Percentiles rank a stretch among this genome's conserved stretches.
phyloP scores from a whole-genome alignment of 2,888 invertebrate species.

The Leucophora obtusa region DNA sequence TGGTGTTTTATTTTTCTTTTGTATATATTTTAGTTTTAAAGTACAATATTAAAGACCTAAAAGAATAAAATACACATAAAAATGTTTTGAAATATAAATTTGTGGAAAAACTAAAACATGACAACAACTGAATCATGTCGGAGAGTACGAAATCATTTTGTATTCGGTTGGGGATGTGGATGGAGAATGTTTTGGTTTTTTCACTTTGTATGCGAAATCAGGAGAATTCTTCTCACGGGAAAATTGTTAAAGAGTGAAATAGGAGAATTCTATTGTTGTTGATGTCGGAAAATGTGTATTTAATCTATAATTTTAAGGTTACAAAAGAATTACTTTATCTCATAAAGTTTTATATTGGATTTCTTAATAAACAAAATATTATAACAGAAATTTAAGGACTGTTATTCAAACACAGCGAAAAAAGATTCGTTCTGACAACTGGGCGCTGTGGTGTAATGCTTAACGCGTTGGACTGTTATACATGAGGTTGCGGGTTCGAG shows the following conservation, averaged over 20 bases:
- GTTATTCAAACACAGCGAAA: no score
- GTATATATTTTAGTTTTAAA: slow-evolving; percentile 39
- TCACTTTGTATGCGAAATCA: slow-evolving; percentile 39
- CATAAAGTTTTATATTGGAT: slow-evolving; percentile 34
- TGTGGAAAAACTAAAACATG: slow-evolving; percentile 61
- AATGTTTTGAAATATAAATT: slow-evolving; percentile 51
- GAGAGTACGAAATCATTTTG: slow-evolving; percentile 41
- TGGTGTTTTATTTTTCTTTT: not conserved
- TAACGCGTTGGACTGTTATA: no score
- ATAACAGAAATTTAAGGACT: no score
- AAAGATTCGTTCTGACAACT: no score
- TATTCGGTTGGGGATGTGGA: not conserved
- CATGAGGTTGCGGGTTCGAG: no score
- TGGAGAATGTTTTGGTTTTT: slow-evolving; percentile 1
- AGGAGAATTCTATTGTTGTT: slow-evolving; percentile 27
- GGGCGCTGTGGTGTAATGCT: no score
- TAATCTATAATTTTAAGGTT: slow-evolving; percentile 21
- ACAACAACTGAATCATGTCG: slow-evolving; percentile 60
- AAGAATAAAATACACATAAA: not conserved
- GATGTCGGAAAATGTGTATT: slow-evolving; percentile 34
- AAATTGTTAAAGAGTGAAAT: slow-evolving; percentile 59
- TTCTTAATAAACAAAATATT: no score
- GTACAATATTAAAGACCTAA: slow-evolving; percentile 52
- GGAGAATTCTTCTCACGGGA: slow-evolving; percentile 57
- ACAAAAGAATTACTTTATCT: slow-evolving; percentile 14